Evolutionary conservation across 2,888 invertebrate genomes (phyloP), one percentile per base, ranked within the genome.

Genomic region (Idaea dimidiata): DNA sequence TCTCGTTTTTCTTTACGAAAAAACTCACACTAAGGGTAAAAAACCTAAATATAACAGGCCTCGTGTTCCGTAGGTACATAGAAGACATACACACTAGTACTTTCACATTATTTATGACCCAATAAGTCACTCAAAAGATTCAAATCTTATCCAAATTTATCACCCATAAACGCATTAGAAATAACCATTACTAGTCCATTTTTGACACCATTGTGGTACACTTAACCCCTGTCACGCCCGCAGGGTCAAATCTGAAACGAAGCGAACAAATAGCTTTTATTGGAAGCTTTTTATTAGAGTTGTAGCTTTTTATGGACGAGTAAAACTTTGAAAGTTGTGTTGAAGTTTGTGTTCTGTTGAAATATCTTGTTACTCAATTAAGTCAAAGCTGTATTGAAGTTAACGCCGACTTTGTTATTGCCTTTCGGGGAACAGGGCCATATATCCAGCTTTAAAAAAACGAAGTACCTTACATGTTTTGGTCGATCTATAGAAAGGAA

Each of bases 151-250:
- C 43, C 43, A 43, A 43, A 43, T 43, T 43, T 43, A 43, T 53
- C 56, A 17, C 17, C 17, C 17, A 56, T 55, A 10, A 59, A 59
- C 53, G 59, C 59, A 31, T 59, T 54, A 18, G 17, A 10, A 33
- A 43, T 43, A 43, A 43, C 43, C 43, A 43, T 17, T 59, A 59
- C 16, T 43, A 4, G 33, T n/a, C 53, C 57, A 54, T 66, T 65
- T 64, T 64, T 18, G 57, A 24, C 17, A 54, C 16, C 17, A 62
- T 65, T 62, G 64, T 57, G 64, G 64, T 66, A 67, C 68, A 61
- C 62, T 54, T 18, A 7, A 65, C 67, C 67, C 69, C 66, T 64
- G 54, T 67, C 73, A 69, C 73, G 72, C 73, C 73, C 71, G 67
- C 69, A 71, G 68, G 69, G 69, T 70, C 71, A 62, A 61, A 65